Percentiles rank a stretch among this genome's conserved stretches.
Conservation (phyloP, 2,113 vertebrate species). For the Xenotilapia flavipinnis region DNA sequence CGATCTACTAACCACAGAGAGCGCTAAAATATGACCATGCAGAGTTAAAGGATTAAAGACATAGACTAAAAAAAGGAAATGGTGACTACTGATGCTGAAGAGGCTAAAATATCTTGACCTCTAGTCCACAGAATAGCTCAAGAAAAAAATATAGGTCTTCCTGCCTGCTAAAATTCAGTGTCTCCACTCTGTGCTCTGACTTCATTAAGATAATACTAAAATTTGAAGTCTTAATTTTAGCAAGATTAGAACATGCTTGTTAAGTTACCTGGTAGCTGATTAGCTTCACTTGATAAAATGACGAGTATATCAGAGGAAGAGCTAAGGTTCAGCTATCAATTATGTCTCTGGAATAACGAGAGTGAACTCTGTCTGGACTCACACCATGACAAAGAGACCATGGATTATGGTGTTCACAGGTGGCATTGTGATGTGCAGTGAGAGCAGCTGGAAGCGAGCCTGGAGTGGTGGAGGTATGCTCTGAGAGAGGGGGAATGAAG, state of each 20-base stretch:
- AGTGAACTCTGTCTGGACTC: not conserved
- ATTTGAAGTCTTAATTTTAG: not conserved
- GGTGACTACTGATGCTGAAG: not conserved
- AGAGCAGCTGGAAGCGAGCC: not conserved
- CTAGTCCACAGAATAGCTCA: not conserved
- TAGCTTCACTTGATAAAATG: not conserved
- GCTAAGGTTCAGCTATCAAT: not conserved
- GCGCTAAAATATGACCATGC: not conserved
- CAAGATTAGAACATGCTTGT: not conserved
- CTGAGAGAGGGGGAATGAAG: not conserved
- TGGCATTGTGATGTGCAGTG: not conserved
- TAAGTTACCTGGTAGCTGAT: not conserved
- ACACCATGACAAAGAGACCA: not conserved
- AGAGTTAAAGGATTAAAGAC: not conserved
- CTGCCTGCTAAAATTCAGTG: not conserved
- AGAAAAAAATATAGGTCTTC: not conserved
- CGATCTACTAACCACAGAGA: rapidly evolving
- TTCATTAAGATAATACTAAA: not conserved
- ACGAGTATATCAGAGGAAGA: not conserved
- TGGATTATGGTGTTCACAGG: not conserved
- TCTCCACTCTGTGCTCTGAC: not conserved
- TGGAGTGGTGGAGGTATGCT: not conserved
- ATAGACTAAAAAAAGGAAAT: not conserved
- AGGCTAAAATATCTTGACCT: not conserved
- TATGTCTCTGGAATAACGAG: not conserved